Evolutionary conservation across 2,797 vertebrate species (phyloP).

Genomic region (Hybognathus amarus): DNA sequence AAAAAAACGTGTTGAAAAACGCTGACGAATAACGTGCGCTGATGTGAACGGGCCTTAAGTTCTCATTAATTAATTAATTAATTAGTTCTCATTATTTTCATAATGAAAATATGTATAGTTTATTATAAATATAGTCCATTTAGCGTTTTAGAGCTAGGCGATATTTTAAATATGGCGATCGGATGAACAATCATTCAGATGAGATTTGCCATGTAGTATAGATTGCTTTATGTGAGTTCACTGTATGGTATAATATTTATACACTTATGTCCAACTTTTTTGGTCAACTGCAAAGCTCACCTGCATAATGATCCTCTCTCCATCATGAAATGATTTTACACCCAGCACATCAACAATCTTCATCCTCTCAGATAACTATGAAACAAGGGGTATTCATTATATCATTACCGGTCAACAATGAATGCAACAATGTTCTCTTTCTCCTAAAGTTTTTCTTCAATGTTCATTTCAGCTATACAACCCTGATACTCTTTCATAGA

Average conservation of each 20-base stretch:
- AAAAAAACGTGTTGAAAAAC: no score
- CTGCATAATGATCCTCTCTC: conserved; percentile 91
- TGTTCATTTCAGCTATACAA: neutral
- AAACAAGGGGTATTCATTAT: neutral
- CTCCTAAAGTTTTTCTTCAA: neutral
- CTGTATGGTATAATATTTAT: neutral
- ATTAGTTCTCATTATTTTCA: no score
- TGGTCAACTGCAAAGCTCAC: conserved; percentile 57
- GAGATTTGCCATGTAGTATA: neutral
- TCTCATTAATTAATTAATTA: no score
- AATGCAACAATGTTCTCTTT: neutral
- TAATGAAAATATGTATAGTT: neutral
- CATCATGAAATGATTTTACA: conserved; percentile 87
- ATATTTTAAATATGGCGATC: neutral
- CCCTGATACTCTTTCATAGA: neutral
- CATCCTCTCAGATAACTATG: conserved; percentile 91
- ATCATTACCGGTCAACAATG: neutral
- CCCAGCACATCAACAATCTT: conserved; percentile 98
- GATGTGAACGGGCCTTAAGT: no score
- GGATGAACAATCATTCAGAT: neutral
- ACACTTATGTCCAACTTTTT: neutral
- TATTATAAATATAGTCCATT: neutral
- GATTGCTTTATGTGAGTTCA: neutral
- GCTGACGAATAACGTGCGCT: no score
- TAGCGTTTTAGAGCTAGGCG: neutral